phyloP scores from a whole-genome alignment of 2,888 invertebrate species.

The Oxycera nigricornis region DNA sequence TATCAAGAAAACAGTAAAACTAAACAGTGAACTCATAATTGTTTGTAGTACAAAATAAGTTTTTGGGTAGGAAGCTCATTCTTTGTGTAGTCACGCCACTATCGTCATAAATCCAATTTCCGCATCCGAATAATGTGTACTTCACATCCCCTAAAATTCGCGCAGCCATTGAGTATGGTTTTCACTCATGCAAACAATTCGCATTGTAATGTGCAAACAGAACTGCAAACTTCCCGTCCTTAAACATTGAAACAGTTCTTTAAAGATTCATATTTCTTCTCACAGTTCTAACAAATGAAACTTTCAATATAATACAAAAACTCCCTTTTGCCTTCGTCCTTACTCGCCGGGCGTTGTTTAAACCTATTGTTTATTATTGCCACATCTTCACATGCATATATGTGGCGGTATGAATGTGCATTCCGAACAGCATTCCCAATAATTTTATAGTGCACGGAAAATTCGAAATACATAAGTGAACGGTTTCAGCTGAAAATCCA shows the following conservation, averaged over 20 bases:
- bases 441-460: neutral
- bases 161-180: no score
- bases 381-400: neutral
- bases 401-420: neutral
- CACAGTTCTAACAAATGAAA: neutral
- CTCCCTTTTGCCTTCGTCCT: neutral
- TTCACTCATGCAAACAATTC: neutral
- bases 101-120: no score
- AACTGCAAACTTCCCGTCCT: neutral
- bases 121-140: no score
- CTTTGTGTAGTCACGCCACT: no score
- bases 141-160: no score
- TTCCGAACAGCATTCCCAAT: neutral
- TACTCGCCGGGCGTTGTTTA: neutral
- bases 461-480: neutral
- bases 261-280: neutral
- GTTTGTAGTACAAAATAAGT: no score
- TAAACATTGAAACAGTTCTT: neutral
- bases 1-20: no score
- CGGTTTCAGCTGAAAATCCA: neutral
- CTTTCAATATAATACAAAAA: neutral
- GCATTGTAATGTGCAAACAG: neutral
- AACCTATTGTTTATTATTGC: neutral
- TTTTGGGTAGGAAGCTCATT: no score
- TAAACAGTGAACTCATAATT: no score